Conservation (phyloP, 2,113 vertebrate genomes). For the Phoxinus phoxinus region DNA sequence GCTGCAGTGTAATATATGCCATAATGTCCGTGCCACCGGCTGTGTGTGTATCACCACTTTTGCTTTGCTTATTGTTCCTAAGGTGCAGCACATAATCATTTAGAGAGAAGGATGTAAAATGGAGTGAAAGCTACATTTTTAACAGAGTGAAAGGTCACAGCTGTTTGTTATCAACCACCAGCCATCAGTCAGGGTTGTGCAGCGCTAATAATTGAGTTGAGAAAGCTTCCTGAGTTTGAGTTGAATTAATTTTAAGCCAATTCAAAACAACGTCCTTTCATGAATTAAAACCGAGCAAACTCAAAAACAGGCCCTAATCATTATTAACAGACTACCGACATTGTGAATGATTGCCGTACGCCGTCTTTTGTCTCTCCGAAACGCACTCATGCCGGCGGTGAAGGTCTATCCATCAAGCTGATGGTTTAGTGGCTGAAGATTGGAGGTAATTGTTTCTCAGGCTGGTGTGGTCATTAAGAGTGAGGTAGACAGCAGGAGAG, state of each 20-base stretch:
- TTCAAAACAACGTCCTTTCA: neutral
- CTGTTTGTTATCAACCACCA: neutral
- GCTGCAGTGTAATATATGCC: constrained; percentile 20
- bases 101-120: neutral
- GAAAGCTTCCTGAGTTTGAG: neutral
- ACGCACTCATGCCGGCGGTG: neutral
- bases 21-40: neutral
- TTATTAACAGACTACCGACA: neutral
- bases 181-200: neutral
- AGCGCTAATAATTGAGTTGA: neutral
- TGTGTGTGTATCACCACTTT: neutral
- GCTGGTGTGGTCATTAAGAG: constrained; percentile 21
- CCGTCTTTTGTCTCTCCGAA: neutral
- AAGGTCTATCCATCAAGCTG: constrained; percentile 23
- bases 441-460: constrained; percentile 35
- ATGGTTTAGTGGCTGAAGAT: constrained; percentile 23
- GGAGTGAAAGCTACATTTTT: neutral
- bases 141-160: neutral
- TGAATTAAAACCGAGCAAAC: neutral
- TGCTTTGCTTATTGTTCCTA: neutral
- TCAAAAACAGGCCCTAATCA: constrained; percentile 22
- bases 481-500: neutral
- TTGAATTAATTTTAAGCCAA: neutral
- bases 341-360: neutral
- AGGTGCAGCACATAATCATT: neutral